Evolutionary conservation across 2,888 invertebrate species (phyloP).

Genomic region (Drosophila helvetica): DNA sequence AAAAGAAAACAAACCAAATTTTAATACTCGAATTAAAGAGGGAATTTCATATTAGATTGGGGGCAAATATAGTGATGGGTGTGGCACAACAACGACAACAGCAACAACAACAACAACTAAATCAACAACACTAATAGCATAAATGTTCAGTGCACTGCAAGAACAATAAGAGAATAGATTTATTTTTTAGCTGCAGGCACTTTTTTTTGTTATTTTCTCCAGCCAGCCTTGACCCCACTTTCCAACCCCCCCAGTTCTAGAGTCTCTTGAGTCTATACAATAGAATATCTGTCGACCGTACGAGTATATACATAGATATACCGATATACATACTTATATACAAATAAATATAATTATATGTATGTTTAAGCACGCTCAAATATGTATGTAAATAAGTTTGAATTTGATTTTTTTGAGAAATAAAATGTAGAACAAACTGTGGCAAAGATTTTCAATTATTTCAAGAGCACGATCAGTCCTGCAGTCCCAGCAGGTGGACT

Average conservation of each 20-base stretch:
- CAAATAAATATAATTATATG: constrained; percentile 34
- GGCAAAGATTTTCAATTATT: constrained; percentile 35
- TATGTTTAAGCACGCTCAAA: constrained; percentile 38
- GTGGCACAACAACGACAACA: constrained; percentile 11
- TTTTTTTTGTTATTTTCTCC: background rate
- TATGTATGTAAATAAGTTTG: constrained; percentile 64
- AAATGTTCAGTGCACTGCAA: constrained; percentile 14
- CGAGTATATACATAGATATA: constrained; percentile 32
- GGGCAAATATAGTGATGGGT: constrained; percentile 29
- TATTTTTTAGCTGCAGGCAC: constrained; percentile 31
- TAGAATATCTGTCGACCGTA: constrained; percentile 39
- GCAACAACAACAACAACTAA: constrained; percentile 9
- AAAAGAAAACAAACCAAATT: constrained; percentile 14
- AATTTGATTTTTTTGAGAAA: constrained; percentile 44
- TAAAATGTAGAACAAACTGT: constrained; percentile 45
- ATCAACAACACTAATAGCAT: constrained; percentile 32
- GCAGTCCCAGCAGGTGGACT: background rate
- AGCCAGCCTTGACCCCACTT: too few species aligned
- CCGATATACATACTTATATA: constrained; percentile 31
- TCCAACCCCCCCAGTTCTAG: background rate
- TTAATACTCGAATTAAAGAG: constrained; percentile 13
- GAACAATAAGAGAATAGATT: constrained; percentile 18
- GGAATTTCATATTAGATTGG: constrained; percentile 11
- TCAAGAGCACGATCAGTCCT: background rate
- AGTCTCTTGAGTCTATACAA: constrained; percentile 1